Percentiles rank a stretch among this genome's conserved stretches.
These are phyloP conservation scores for Trissonchulus latispiculum DNA, from an alignment of 2,888 invertebrate genomes.

Conservation along the genomic window DNA sequence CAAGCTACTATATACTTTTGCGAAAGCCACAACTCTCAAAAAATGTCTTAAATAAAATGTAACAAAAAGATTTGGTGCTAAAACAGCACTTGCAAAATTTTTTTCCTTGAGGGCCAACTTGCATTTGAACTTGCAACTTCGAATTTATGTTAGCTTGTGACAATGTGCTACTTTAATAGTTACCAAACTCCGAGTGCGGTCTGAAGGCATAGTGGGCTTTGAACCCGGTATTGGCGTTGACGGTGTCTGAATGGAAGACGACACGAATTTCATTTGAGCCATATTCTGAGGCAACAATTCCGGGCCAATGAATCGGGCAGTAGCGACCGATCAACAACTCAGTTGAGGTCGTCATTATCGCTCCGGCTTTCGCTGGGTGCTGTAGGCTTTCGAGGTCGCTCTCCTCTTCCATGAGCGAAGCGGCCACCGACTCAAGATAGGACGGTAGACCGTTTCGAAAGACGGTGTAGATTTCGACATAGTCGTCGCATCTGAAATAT, in stretches of 20 bases:
- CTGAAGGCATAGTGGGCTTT: slow-evolving; percentile 90
- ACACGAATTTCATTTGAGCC: slow-evolving; percentile 78
- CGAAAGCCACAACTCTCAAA: too few species aligned
- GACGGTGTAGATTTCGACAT: slow-evolving; percentile 83
- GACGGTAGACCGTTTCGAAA: slow-evolving; percentile 59
- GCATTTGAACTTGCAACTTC: too few species aligned
- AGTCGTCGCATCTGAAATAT: slow-evolving; percentile 71
- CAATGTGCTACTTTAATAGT: too few species aligned
- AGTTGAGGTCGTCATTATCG: background rate
- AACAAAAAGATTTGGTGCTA: too few species aligned
- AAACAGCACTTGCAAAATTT: too few species aligned
- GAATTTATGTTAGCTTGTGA: too few species aligned
- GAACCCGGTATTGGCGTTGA: slow-evolving; percentile 84
- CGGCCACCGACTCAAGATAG: slow-evolving; percentile 42
- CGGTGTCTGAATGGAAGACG: slow-evolving; percentile 73
- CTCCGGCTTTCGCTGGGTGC: too few species aligned
- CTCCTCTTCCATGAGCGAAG: too few species aligned
- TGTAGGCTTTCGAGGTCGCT: slow-evolving; percentile 40
- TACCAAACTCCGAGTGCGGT: too few species aligned
- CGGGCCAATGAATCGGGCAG: slow-evolving; percentile 80
- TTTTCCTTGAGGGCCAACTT: too few species aligned
- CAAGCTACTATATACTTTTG: too few species aligned
- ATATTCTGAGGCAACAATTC: slow-evolving; percentile 81
- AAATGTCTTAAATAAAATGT: too few species aligned
- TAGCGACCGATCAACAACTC: slow-evolving; percentile 71